Conservation (phyloP, 2,888 invertebrate species). For the Dasysyrphus tricinctus region DNA sequence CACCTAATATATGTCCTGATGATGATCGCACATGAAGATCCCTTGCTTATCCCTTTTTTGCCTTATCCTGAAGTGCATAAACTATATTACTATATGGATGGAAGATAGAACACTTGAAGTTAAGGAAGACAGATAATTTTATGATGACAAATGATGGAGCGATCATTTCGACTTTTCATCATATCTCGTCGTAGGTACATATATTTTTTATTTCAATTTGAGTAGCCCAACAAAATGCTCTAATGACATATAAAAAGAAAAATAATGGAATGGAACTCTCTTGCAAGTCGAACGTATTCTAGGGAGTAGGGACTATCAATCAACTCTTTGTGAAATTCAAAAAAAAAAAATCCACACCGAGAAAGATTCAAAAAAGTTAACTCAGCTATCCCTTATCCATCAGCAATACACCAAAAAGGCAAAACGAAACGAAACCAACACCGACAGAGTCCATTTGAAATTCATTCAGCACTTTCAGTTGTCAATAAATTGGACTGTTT, state of each 20-base stretch:
- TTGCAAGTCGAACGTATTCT: neutral
- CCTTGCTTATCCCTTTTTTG: slow-evolving; percentile 18
- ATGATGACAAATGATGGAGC: slow-evolving; percentile 55
- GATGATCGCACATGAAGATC: slow-evolving; percentile 60
- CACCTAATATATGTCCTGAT: slow-evolving; percentile 46
- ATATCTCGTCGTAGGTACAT: neutral
- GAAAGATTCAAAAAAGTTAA: neutral
- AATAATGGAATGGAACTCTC: slow-evolving; percentile 18
- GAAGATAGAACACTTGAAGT: slow-evolving; percentile 41
- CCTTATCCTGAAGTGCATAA: slow-evolving; percentile 3
- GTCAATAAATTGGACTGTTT: slow-evolving; percentile 64
- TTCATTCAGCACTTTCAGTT: slow-evolving; percentile 52
- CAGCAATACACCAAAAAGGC: slow-evolving; percentile 21
- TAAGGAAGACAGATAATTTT: slow-evolving; percentile 24
- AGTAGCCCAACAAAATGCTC: slow-evolving; percentile 38
- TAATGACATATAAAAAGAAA: slow-evolving; percentile 25
- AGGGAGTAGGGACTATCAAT: slow-evolving; percentile 25
- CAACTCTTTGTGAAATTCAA: slow-evolving; percentile 16
- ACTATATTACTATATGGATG: no score
- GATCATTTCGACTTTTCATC: slow-evolving; percentile 21
- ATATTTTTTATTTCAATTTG: neutral
- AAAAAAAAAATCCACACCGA: slow-evolving; percentile 1
- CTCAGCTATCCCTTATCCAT: slow-evolving; percentile 5
- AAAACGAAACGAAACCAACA: neutral
- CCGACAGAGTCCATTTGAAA: slow-evolving; percentile 18